Conservation (phyloP, 2,797 vertebrate genomes). For the Gila robusta region DNA sequence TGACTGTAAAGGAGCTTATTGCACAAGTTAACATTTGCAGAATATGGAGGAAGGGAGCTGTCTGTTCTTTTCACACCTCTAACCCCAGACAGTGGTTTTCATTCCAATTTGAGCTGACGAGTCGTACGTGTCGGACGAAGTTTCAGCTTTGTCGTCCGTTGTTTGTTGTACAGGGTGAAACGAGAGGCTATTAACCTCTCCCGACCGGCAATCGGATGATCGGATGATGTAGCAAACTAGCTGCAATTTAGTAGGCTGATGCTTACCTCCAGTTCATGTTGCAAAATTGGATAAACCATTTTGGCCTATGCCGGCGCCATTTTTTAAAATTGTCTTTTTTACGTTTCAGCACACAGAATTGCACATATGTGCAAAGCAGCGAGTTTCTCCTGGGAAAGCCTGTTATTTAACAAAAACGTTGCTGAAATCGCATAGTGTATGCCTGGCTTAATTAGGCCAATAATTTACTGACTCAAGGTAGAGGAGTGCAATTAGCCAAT, state of each 20-base stretch:
- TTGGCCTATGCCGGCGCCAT: neutral
- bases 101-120: too few relatives aligned
- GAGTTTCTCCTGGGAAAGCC: neutral
- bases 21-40: neutral
- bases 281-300: too few relatives aligned
- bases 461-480: conserved; percentile 25
- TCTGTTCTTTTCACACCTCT: conserved; percentile 6
- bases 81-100: neutral
- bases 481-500: conserved; percentile 25
- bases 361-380: too few relatives aligned
- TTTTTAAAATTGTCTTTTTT: neutral
- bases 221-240: too few relatives aligned
- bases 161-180: too few relatives aligned
- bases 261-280: too few relatives aligned
- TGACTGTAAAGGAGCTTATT: neutral
- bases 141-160: too few relatives aligned
- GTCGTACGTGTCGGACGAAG: too few relatives aligned
- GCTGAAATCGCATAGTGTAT: neutral
- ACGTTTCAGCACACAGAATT: neutral
- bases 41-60: conserved; percentile 10
- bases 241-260: too few relatives aligned
- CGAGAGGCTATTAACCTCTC: too few relatives aligned
- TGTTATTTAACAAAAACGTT: neutral
- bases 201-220: too few relatives aligned
- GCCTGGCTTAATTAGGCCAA: neutral